Evolutionary conservation across 2,113 vertebrate genomes (phyloP).

Genomic region (Hyla sarda): DNA sequence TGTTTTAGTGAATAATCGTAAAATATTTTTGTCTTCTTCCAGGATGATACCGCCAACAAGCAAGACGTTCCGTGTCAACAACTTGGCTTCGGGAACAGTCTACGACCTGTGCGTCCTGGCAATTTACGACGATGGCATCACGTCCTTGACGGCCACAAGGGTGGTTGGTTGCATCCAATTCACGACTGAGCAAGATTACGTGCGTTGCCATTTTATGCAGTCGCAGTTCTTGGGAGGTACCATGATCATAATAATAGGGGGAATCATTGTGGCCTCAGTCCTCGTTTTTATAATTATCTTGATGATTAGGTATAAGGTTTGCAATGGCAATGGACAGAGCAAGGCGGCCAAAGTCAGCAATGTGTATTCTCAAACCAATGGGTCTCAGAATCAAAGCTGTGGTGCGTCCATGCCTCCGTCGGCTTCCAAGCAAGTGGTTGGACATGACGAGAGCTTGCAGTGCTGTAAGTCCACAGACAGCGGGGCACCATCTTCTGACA

Average conservation of each 20-base stretch:
- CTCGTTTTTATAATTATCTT: conserved; percentile 99
- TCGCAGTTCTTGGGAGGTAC: conserved; percentile 98
- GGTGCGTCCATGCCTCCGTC: conserved; percentile 78
- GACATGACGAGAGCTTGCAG: conserved; percentile 78
- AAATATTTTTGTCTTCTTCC: conserved; percentile 64
- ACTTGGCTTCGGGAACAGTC: conserved; percentile 90
- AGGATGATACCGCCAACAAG: conserved; percentile 99
- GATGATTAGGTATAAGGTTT: conserved; percentile 99
- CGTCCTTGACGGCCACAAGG: conserved; percentile 93
- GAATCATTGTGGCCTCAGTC: conserved; percentile 96
- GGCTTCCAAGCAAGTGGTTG: conserved; percentile 86
- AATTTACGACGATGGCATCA: conserved; percentile 96
- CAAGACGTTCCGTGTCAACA: conserved; percentile 98
- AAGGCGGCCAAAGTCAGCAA: conserved; percentile 90
- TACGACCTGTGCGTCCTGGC: conserved; percentile 97
- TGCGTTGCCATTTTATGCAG: conserved; percentile 98
- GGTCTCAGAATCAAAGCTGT: conserved; percentile 87
- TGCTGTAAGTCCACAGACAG: conserved; percentile 79
- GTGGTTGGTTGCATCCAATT: conserved; percentile 97
- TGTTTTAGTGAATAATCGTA: not conserved
- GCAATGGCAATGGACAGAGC: conserved; percentile 84
- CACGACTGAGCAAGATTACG: conserved; percentile 94
- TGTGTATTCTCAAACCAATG: conserved; percentile 95
- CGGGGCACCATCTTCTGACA: conserved; percentile 75
- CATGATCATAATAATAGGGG: conserved; percentile 99